Base-by-base conservation (phyloP, 2,797 vertebrate genomes). In the Chelon labrosus region DNA sequence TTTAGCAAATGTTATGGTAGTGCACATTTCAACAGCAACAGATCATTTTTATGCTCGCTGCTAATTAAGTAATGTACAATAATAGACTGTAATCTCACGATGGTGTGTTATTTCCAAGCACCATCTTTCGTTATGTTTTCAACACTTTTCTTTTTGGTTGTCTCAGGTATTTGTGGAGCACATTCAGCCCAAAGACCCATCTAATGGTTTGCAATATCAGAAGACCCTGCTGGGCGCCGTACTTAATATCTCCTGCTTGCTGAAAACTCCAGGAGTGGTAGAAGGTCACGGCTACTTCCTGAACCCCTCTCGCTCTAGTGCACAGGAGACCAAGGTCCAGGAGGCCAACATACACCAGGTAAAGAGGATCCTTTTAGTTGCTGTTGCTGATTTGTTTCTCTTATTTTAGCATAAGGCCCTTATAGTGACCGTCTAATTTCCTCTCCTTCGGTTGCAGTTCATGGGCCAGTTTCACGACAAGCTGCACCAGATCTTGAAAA, bases 341-440 rank as follows among this genome's bases (percentile, higher is more conserved):
- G 98, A 99, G 80, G 96, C 96, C 83, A 99, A 98, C 90, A 97
- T 99, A 82, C 98, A 99, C 84, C 98, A 99, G 96, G 98, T 98
- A 68, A 72, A 80, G 3, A 27, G 13, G 57, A 53, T 20, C 10
- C 10, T 70, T 57, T 53, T 37, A 1, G 31, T 41, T 50, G 10
- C 31, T 31, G 3, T 31, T 27, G 7, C 37, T 16, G 7, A 59
- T 53, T 27, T 55, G 0, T 54, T 55, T 60, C 0, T 4, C 1
- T 54, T 56, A 17, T 35, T 58, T 35, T 12, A 25, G 13, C 7
- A 55, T 12, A 1, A 1, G n/a, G 20, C 20, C 3, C 17, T 5
- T 31, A 8, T 0, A 20, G 1, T 46, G 10, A 50, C 19, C 1
- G 6, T 27, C 14, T 17, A 14, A 9, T 53, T 56, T 46, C 9